Evolutionary conservation across 2,888 invertebrate genomes (phyloP), one percentile per base, ranked within the genome.

Genomic region (Prenolepis imparis): DNA sequence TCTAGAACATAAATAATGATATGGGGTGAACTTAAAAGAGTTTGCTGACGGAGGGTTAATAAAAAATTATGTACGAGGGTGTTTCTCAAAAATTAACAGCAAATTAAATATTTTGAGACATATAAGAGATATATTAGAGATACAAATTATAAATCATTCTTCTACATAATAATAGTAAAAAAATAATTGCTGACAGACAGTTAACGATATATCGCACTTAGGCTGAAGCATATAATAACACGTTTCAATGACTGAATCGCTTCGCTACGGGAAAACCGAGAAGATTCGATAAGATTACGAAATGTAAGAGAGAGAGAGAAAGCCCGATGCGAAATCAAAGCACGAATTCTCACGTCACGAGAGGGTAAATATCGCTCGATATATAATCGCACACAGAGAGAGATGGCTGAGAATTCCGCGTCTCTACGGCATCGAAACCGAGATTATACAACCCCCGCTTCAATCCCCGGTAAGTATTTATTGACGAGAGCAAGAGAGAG

Each of bases 351-450:
- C 15, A 28, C 28, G 36, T 57, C 36, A 48, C 0, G 36, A 18
- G 70, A 39, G 21, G 36, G 55, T 55, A 72, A 72, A 72, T 72
- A 72, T 21, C 36, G 24, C 72, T 11, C 48, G 48, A 6, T 18
- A 1, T 24, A 11, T 72, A 57, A 72, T 72, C 57, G 1, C 48
- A 72, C 55, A 72, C 21, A 0, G 57, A 39, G 28, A 28, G 28
- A 28, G 28, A 28, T 1, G 3, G 24, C 57, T 72, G 39, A 39
- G 39, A 39, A 57, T 72, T 72, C 57, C 24, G 39, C 36, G 36
- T 70, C 21, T 70, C 21, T 21, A 39, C 55, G 21, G 36, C 21
- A 18, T 72, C 36, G 24, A 72, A 39, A 72, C 57, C 57, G 32
- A 57, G 72, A 72, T 72, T 72, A 72, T 57, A 55, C 36, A n/a